Evolutionary conservation across 2,888 invertebrate genomes (phyloP).

Genomic region (Cheilosia variabilis): DNA sequence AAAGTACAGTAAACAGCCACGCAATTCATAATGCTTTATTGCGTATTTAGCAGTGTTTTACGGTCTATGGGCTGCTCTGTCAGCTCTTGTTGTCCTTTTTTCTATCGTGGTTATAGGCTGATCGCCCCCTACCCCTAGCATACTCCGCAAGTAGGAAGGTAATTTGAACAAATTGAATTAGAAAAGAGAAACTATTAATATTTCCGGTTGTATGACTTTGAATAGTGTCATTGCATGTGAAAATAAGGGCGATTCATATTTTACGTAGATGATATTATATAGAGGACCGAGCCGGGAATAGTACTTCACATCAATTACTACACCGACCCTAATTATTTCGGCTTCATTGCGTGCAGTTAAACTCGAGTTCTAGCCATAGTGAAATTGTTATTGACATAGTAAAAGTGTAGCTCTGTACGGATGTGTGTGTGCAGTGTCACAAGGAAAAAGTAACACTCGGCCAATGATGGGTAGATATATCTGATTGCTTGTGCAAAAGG

Average conservation of each 20-base stretch:
- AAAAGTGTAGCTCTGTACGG: background rate
- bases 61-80: too few species aligned
- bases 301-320: slow-evolving; percentile 57
- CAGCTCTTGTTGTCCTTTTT: slow-evolving; percentile 2
- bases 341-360: slow-evolving; percentile 69
- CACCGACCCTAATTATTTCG: slow-evolving; percentile 65
- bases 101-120: background rate
- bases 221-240: slow-evolving; percentile 30
- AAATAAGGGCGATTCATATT: slow-evolving; percentile 25
- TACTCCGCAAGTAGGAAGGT: slow-evolving; percentile 46
- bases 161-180: slow-evolving; percentile 67
- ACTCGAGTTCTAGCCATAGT: slow-evolving; percentile 1
- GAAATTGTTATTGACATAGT: background rate
- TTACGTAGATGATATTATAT: background rate
- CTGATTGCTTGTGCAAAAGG: too few species aligned
- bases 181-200: slow-evolving; percentile 57
- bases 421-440: too few species aligned
- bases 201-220: slow-evolving; percentile 66
- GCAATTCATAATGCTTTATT: too few species aligned
- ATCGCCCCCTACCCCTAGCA: background rate
- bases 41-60: too few species aligned
- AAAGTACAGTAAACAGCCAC: too few species aligned
- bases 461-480: too few species aligned
- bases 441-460: too few species aligned
- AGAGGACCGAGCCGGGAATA: slow-evolving; percentile 6